Conservation (phyloP, 1,140 invertebrate species). For the Pachypsylla venusta region DNA sequence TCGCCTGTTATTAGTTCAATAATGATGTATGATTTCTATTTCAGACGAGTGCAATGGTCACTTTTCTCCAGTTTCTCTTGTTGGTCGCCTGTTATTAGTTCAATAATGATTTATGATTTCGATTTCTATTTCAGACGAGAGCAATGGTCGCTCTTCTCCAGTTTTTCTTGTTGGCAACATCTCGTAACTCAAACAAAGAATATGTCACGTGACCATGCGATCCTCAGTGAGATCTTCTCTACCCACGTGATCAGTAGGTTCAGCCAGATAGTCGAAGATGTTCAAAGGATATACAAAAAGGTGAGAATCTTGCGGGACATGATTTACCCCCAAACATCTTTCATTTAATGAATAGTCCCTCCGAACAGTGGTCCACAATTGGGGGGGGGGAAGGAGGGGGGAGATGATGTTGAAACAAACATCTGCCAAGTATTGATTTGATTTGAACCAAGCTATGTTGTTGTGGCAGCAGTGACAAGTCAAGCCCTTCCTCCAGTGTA, state of each 20-base stretch:
- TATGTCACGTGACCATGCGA: constrained; percentile 72
- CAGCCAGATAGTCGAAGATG: constrained; percentile 74
- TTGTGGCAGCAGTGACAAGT: no score
- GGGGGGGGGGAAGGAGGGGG: background rate
- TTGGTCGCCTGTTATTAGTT: no score
- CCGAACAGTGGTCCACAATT: background rate
- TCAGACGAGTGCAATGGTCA: constrained; percentile 81
- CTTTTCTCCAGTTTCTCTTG: constrained; percentile 79
- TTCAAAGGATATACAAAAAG: constrained; percentile 72
- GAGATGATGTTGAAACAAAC: background rate
- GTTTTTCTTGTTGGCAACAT: constrained; percentile 82
- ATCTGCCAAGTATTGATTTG: background rate
- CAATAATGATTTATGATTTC: background rate
- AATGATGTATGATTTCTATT: constrained; percentile 36
- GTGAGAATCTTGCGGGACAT: constrained; percentile 33
- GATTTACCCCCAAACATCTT: background rate
- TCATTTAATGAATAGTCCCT: background rate
- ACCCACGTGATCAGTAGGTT: constrained; percentile 68
- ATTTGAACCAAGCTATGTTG: background rate
- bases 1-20: constrained; percentile 77
- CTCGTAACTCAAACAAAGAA: constrained; percentile 73
- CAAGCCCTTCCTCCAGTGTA: no score
- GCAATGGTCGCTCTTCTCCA: constrained; percentile 82
- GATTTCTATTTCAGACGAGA: constrained; percentile 52
- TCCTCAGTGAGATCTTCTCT: constrained; percentile 74